Percentiles rank a stretch among this genome's conserved stretches.
Conservation (phyloP, 2,113 vertebrate genomes). For the Tenebrosternarchus preto region DNA sequence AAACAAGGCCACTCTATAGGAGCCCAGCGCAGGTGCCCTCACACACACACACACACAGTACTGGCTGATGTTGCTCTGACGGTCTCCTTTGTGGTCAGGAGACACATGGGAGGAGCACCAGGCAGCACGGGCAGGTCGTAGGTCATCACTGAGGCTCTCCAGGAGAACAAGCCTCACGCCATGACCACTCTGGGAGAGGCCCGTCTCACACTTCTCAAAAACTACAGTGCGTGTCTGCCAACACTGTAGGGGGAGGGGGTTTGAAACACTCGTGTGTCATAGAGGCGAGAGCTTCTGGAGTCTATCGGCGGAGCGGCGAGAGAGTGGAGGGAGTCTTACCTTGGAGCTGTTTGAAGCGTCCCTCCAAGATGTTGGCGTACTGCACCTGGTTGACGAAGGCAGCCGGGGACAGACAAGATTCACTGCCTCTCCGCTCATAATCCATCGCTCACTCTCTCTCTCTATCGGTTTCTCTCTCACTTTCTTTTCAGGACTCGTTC, state of each 20-base stretch:
- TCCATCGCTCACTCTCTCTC: constrained; percentile 63
- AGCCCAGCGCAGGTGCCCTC: constrained; percentile 43
- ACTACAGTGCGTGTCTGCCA: too few relatives aligned
- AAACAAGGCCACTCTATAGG: constrained; percentile 52
- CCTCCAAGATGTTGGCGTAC: constrained; percentile 88
- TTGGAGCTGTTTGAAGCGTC: constrained; percentile 92
- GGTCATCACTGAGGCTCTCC: too few relatives aligned
- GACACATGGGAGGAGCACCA: too few relatives aligned
- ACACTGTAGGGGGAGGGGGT: too few relatives aligned
- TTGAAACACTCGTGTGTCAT: too few relatives aligned
- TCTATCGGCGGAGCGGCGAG: too few relatives aligned
- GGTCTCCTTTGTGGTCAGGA: background rate
- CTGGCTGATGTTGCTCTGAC: background rate
- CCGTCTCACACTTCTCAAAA: too few relatives aligned
- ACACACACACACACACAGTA: constrained; percentile 38
- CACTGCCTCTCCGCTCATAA: constrained; percentile 66
- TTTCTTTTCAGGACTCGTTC: background rate
- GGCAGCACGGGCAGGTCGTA: too few relatives aligned
- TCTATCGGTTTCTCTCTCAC: background rate
- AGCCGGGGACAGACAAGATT: constrained; percentile 81
- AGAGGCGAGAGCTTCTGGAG: too few relatives aligned
- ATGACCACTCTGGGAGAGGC: too few relatives aligned
- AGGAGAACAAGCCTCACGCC: too few relatives aligned
- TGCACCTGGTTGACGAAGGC: constrained; percentile 88
- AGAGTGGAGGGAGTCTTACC: constrained; percentile 73